Percentiles rank a stretch among this genome's conserved stretches.
phyloP scores from a whole-genome alignment of 1,140 invertebrate species.

The Dendroctonus valens region DNA sequence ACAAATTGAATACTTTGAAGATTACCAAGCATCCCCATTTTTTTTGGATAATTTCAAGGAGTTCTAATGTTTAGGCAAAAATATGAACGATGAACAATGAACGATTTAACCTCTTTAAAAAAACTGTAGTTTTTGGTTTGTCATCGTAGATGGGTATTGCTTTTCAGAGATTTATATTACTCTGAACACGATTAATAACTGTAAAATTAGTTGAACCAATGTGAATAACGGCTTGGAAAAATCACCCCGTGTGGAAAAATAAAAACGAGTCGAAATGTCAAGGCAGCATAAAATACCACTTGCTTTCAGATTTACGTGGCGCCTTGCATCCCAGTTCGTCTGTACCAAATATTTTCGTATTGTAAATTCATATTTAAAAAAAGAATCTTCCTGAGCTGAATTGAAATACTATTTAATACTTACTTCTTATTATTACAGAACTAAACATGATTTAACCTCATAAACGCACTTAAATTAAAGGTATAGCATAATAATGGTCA shows the following conservation, averaged over 20 bases:
- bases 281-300: conserved; percentile 25
- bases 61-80: no score
- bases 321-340: conserved; percentile 24
- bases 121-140: no score
- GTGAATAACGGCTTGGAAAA: background rate
- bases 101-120: no score
- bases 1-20: no score
- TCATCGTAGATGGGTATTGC: no score
- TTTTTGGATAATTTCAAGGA: no score
- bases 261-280: conserved; percentile 25
- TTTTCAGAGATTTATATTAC: no score
- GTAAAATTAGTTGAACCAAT: background rate
- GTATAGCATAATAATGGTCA: no score
- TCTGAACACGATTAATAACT: background rate
- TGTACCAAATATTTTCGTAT: conserved; percentile 29
- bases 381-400: background rate
- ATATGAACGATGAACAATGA: no score
- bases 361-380: conserved; percentile 22
- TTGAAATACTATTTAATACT: conserved; percentile 6
- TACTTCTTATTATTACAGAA: background rate
- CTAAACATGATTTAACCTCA: no score
- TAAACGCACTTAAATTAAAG: no score
- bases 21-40: no score
- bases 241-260: background rate
- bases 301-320: conserved; percentile 31